Evolutionary conservation across 92 coral and sea anemone species (phyloP).

Genomic region (Parazoanthus swiftii): DNA sequence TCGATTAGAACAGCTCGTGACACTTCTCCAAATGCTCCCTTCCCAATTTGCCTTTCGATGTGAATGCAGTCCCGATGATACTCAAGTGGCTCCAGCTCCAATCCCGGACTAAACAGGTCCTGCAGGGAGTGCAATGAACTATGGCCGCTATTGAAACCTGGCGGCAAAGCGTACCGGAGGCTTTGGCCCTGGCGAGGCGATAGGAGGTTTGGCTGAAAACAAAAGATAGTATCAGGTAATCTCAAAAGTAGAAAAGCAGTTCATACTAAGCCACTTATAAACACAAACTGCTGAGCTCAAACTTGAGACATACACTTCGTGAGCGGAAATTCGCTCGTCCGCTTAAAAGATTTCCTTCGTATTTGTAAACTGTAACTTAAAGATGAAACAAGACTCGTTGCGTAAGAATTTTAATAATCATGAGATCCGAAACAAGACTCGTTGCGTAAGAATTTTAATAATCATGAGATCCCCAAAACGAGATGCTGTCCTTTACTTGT

Average conservation of each 20-base stretch:
- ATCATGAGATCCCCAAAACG: no score
- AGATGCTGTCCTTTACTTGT: no score
- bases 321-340: no score
- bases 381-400: no score
- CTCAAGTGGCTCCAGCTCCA: conserved; percentile 14
- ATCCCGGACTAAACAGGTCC: conserved; percentile 32
- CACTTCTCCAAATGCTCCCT: conserved; percentile 39
- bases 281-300: no score
- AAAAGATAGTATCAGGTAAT: neutral
- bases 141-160: conserved; percentile 34
- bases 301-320: no score
- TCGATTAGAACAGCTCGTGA: conserved; percentile 38
- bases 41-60: conserved; percentile 38
- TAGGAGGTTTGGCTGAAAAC: conserved; percentile 18
- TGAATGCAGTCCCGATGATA: conserved; percentile 41
- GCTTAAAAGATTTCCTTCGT: no score
- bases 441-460: no score
- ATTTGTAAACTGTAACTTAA: no score
- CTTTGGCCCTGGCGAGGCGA: conserved; percentile 4
- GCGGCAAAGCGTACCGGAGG: conserved; percentile 38
- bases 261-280: no score
- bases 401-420: no score
- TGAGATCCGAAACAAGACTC: no score
- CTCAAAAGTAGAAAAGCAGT: neutral
- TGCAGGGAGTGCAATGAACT: conserved; percentile 34